Percentiles rank a stretch among this genome's conserved stretches.
Conservation (phyloP, 2,113 vertebrate species). For the Scatophagus argus region DNA sequence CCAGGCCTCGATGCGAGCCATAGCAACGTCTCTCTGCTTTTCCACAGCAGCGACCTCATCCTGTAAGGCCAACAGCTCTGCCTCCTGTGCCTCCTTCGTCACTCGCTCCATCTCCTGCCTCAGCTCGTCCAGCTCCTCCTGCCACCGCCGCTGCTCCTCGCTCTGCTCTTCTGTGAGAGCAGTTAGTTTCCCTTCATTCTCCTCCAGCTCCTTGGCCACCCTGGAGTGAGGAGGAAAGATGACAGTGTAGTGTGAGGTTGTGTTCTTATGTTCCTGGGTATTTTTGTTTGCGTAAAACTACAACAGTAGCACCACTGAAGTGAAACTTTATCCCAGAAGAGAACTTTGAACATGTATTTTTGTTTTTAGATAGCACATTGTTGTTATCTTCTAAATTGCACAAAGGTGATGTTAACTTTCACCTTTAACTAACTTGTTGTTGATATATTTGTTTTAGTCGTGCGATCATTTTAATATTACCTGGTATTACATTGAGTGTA, state of each 20-base stretch:
- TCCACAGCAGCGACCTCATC: slow-evolving; percentile 88
- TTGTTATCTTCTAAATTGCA: not conserved
- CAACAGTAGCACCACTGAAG: not conserved
- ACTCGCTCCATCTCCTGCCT: slow-evolving; percentile 59
- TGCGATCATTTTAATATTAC: too few species aligned
- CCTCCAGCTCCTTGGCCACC: slow-evolving; percentile 63
- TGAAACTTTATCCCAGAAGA: not conserved
- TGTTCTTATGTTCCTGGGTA: not conserved
- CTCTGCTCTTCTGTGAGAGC: slow-evolving; percentile 61
- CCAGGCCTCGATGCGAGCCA: slow-evolving; percentile 88
- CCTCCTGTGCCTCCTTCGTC: slow-evolving; percentile 59
- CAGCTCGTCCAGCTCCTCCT: slow-evolving; percentile 69
- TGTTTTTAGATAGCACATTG: not conserved
- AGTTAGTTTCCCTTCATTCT: slow-evolving; percentile 48
- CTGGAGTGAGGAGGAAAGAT: slow-evolving; percentile 22
- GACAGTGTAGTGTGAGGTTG: not conserved
- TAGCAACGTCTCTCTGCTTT: slow-evolving; percentile 88
- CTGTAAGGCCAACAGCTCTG: slow-evolving; percentile 36
- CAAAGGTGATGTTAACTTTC: too few species aligned
- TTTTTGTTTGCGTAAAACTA: not conserved
- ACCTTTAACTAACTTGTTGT: too few species aligned
- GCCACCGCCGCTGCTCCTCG: slow-evolving; percentile 59
- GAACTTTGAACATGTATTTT: too few species aligned
- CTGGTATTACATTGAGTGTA: too few species aligned
- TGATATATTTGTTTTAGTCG: too few species aligned